Conservation (phyloP, 2,797 vertebrate genomes). For the Liasis olivaceus region DNA sequence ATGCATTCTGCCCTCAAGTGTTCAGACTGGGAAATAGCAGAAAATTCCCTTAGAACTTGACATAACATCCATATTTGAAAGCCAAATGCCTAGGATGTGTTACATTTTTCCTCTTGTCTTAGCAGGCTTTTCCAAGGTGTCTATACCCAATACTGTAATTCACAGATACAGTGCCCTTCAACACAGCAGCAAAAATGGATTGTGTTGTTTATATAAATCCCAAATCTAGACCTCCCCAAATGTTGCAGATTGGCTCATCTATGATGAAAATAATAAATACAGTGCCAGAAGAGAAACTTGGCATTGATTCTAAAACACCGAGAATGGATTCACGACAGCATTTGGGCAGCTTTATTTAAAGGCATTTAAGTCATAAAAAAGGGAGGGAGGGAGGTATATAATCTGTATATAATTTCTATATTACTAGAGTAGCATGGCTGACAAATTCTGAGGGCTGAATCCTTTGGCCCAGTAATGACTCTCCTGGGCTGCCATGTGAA, state of each 20-base stretch:
- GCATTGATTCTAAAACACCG: not conserved
- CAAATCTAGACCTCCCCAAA: not conserved
- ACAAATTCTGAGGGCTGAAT: no score
- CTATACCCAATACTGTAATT: not conserved
- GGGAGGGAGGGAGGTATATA: not conserved
- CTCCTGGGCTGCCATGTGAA: not conserved
- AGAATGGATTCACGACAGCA: not conserved
- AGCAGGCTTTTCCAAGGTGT: not conserved
- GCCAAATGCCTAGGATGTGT: not conserved
- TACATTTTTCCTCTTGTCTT: not conserved
- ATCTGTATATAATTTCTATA: not conserved
- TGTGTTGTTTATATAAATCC: not conserved
- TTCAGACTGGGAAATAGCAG: not conserved
- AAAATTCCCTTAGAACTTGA: not conserved
- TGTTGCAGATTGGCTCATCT: not conserved
- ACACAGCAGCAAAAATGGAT: not conserved
- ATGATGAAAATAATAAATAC: not conserved
- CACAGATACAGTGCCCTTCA: not conserved
- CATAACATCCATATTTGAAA: not conserved
- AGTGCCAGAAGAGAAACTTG: not conserved
- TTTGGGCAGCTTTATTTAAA: not conserved
- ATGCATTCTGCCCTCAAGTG: slow-evolving; percentile 29
- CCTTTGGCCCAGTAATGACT: not conserved
- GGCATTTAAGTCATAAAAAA: not conserved
- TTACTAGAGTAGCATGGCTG: not conserved